Evolutionary conservation across 2,797 vertebrate species (phyloP).

Genomic region (Capromys pilorides): DNA sequence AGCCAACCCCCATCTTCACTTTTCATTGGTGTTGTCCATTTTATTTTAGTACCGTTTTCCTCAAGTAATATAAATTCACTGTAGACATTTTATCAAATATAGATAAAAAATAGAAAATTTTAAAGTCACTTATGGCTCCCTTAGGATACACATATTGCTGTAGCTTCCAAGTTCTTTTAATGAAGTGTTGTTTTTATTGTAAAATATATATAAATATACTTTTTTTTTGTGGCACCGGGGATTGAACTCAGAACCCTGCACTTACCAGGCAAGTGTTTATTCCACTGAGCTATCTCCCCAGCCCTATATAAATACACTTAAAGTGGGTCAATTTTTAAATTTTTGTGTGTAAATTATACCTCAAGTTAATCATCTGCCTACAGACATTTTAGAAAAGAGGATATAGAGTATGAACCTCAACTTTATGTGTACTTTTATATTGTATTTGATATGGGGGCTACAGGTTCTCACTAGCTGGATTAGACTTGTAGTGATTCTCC

Average conservation of each 20-base stretch:
- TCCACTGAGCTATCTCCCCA: too few species aligned
- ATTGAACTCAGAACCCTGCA: too few species aligned
- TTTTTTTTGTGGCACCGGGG: too few species aligned
- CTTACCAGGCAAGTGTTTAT: too few species aligned
- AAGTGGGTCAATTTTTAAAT: background rate
- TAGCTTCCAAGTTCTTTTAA: background rate
- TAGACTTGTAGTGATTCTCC: too few species aligned
- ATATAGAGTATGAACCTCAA: background rate
- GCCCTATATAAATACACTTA: background rate
- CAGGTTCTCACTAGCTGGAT: too few species aligned
- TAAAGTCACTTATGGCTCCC: background rate
- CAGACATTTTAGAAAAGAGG: background rate
- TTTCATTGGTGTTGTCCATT: background rate
- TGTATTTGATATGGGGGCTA: too few species aligned
- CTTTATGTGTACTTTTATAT: background rate
- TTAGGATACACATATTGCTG: background rate
- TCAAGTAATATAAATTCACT: slow-evolving; percentile 26
- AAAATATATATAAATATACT: background rate
- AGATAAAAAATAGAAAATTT: slow-evolving; percentile 3
- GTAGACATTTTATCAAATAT: slow-evolving; percentile 30
- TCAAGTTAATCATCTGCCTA: background rate
- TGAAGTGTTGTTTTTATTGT: slow-evolving; percentile 20
- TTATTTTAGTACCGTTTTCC: slow-evolving; percentile 10
- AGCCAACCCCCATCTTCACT: background rate
- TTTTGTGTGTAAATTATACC: background rate